Conservation (phyloP, 2,113 vertebrate genomes). For the Maccullochella peelii region DNA sequence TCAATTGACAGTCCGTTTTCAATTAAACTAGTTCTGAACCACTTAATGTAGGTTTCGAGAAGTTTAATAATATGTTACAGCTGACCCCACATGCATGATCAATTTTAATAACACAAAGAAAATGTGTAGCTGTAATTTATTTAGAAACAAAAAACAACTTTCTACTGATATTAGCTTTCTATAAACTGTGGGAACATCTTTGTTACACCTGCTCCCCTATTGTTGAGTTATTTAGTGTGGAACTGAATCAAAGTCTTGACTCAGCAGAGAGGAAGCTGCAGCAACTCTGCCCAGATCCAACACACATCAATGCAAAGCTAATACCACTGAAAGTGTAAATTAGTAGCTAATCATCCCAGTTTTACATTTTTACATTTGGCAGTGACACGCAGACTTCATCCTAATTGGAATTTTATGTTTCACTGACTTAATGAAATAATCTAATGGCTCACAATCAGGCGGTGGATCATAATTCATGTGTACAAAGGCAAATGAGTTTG, state of each 20-base stretch:
- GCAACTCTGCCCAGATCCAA: neutral
- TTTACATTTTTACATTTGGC: constrained; percentile 48
- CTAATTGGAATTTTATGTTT: constrained; percentile 70
- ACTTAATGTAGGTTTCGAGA: no score
- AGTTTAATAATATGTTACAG: neutral
- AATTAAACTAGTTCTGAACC: no score
- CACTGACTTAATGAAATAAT: constrained; percentile 62
- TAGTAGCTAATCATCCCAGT: constrained; percentile 41
- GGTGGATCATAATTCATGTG: constrained; percentile 33
- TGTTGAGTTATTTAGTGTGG: constrained; percentile 11
- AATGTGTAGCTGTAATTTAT: neutral
- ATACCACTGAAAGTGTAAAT: constrained; percentile 36
- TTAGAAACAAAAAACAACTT: neutral
- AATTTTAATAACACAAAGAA: neutral
- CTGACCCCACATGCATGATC: neutral
- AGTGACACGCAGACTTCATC: constrained; percentile 37
- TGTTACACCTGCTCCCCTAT: neutral
- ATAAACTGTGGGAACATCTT: neutral
- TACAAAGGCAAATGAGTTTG: constrained; percentile 22
- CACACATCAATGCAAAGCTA: constrained; percentile 34
- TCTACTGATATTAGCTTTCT: neutral
- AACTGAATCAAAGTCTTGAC: constrained; percentile 21
- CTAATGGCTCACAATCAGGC: constrained; percentile 50
- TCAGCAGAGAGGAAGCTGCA: constrained; percentile 1
- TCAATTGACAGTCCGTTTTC: no score